phyloP scores from a whole-genome alignment of 2,113 vertebrate species.

The Camelus bactrianus region DNA sequence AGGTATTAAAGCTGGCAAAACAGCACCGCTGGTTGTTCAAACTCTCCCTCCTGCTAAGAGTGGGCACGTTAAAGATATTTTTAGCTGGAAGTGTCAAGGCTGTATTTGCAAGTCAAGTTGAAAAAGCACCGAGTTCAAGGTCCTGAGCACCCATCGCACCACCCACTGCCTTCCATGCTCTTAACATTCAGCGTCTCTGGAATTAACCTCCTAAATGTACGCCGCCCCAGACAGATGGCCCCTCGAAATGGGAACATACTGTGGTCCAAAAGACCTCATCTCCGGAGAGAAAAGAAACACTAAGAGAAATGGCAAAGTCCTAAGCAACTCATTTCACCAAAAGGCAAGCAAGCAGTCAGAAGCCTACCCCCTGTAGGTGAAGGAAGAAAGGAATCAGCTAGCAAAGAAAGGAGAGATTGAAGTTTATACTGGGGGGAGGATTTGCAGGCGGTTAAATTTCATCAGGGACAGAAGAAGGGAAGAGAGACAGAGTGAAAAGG shows the following conservation, averaged over 20 bases:
- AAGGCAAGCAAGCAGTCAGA: no score
- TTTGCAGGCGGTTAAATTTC: not conserved
- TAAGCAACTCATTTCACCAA: not conserved
- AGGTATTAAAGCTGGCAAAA: not conserved
- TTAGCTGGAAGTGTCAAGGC: not conserved
- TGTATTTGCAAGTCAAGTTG: constrained; percentile 18
- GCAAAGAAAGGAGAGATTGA: not conserved
- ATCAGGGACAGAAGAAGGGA: not conserved
- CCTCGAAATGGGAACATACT: not conserved
- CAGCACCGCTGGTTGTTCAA: not conserved
- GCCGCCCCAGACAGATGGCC: not conserved
- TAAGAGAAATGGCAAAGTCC: accelerated
- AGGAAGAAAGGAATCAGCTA: not conserved
- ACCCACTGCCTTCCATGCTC: accelerated
- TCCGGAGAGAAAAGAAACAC: not conserved
- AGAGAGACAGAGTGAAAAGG: not conserved
- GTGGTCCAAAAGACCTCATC: not conserved
- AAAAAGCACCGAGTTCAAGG: not conserved
- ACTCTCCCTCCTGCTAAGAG: not conserved
- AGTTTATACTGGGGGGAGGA: not conserved
- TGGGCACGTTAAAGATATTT: not conserved
- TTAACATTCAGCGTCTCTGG: not conserved
- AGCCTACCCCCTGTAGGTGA: not conserved
- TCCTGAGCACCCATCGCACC: not conserved
- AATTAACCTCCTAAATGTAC: not conserved